These are phyloP conservation scores for Hyposmocoma kahamanoa DNA, from an alignment of 1,140 invertebrate species.

Conservation along the genomic window DNA sequence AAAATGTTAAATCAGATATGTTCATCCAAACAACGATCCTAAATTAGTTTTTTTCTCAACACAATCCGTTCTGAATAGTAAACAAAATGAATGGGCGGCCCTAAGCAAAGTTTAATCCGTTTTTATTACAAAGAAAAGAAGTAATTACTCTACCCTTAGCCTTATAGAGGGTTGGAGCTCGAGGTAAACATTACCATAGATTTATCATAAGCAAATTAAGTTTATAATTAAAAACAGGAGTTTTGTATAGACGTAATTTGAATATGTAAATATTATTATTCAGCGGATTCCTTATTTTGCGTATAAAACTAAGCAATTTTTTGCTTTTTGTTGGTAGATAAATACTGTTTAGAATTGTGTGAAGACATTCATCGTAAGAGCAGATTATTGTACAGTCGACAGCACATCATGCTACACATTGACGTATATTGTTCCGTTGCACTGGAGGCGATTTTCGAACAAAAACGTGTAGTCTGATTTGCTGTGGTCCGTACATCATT, in stretches of 20 bases:
- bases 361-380: too few relatives aligned
- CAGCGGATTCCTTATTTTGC: not conserved
- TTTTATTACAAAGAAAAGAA: conserved; percentile 73
- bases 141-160: conserved; percentile 70
- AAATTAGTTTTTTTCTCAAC: conserved; percentile 65
- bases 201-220: conserved; percentile 71
- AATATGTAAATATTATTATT: conserved; percentile 61
- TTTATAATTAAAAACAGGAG: conserved; percentile 72
- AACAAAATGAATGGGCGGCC: conserved; percentile 68
- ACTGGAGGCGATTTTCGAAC: too few relatives aligned
- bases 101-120: conserved; percentile 73
- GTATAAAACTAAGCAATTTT: too few relatives aligned
- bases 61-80: conserved; percentile 65
- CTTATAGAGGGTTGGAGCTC: conserved; percentile 60
- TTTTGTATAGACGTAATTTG: conserved; percentile 69
- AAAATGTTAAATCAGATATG: conserved; percentile 47
- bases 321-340: too few relatives aligned
- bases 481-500: too few relatives aligned
- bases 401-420: too few relatives aligned
- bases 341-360: too few relatives aligned
- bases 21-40: conserved; percentile 32
- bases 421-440: too few relatives aligned
- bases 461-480: too few relatives aligned
- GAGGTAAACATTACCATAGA: conserved; percentile 70
- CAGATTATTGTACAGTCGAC: too few relatives aligned